These are phyloP conservation scores for Lophura nycthemera DNA, from an alignment of 2,113 vertebrate genomes.

Conservation along the genomic window DNA sequence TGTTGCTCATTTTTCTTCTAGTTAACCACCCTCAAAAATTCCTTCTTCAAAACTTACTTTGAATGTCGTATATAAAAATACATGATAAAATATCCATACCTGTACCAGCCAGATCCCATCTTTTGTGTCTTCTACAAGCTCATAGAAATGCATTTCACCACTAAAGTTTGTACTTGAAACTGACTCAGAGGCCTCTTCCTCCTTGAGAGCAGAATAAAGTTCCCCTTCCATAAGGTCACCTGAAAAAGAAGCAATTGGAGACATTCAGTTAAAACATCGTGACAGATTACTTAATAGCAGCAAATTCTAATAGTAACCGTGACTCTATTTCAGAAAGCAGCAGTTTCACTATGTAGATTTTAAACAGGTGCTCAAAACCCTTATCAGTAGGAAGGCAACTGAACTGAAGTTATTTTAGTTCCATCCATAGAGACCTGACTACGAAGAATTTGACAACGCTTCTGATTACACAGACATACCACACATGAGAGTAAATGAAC, in stretches of 20 bases:
- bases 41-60: neutral
- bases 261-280: neutral
- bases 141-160: constrained; percentile 98
- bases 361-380: neutral
- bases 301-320: neutral
- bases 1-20: neutral
- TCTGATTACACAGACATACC: neutral
- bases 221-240: constrained; percentile 97
- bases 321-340: neutral
- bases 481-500: neutral
- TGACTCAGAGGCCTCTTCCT: constrained; percentile 89
- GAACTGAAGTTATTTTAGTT: neutral
- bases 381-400: neutral
- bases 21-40: neutral
- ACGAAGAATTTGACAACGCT: neutral
- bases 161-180: constrained; percentile 93
- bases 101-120: constrained; percentile 99
- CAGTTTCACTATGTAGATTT: neutral
- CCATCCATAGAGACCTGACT: neutral
- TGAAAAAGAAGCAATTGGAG: constrained; percentile 57
- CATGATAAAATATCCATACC: constrained; percentile 73
- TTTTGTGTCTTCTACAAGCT: constrained; percentile 97
- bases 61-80: neutral
- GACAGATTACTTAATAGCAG: neutral
- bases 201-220: constrained; percentile 95